These are phyloP conservation scores for Megaustenia siamemsis DNA, from an alignment of 2,888 invertebrate genomes.

Conservation along the genomic window DNA sequence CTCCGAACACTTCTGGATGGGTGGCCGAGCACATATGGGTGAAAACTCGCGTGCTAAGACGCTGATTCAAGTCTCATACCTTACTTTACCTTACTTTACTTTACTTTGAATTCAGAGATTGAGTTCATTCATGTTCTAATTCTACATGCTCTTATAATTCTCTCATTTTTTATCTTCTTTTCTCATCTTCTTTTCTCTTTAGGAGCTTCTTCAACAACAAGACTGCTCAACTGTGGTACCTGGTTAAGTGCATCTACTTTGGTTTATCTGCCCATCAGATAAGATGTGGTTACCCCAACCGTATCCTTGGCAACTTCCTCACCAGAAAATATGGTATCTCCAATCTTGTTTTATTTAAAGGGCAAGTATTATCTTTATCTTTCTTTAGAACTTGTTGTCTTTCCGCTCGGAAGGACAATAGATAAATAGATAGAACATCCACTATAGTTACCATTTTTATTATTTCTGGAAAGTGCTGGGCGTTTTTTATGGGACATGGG, in stretches of 20 bases:
- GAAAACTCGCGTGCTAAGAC: no score
- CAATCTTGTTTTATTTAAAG: conserved; percentile 95
- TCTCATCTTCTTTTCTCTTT: conserved; percentile 75
- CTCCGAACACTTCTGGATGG: no score
- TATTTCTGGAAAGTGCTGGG: neutral
- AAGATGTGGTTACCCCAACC: conserved; percentile 96
- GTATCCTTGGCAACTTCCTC: conserved; percentile 98
- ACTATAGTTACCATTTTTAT: neutral
- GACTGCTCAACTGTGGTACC: conserved; percentile 97
- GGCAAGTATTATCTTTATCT: conserved; percentile 83
- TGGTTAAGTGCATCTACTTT: conserved; percentile 97
- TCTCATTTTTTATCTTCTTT: neutral
- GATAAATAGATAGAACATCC: no score
- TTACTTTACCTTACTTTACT: no score
- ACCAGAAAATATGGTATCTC: conserved; percentile 96
- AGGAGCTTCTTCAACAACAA: conserved; percentile 90
- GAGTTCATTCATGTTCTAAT: no score
- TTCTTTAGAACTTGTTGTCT: no score
- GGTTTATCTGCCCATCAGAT: conserved; percentile 98
- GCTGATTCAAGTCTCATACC: no score
- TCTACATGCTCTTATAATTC: no score
- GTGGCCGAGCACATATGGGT: no score
- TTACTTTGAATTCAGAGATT: no score
- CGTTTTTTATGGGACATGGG: no score
- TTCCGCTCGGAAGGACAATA: no score